Percentiles rank a stretch among this genome's conserved stretches.
Conservation (phyloP, 2,113 vertebrate genomes). For the Sorex araneus region DNA sequence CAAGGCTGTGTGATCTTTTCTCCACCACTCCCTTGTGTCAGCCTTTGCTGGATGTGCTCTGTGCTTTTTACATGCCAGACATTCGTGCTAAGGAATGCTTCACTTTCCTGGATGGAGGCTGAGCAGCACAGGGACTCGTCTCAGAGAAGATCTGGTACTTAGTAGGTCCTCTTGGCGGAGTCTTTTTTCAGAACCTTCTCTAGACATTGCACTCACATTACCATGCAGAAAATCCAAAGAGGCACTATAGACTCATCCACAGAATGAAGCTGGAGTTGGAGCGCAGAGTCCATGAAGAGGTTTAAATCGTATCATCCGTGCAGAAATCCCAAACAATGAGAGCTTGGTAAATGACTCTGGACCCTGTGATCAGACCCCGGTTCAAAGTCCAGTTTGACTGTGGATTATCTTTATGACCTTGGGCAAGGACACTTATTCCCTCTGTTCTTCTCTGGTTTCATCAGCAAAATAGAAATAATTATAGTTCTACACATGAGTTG, state of each 20-base stretch:
- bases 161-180: slow-evolving; percentile 65
- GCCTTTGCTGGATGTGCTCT: background rate
- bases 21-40: slow-evolving; percentile 57
- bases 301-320: background rate
- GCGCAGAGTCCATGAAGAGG: slow-evolving; percentile 13
- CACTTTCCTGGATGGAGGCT: slow-evolving; percentile 55
- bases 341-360: background rate
- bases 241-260: background rate
- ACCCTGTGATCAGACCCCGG: background rate
- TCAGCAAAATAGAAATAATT: slow-evolving; percentile 16
- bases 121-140: slow-evolving; percentile 45
- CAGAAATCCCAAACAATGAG: slow-evolving; percentile 29
- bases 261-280: background rate
- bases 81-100: slow-evolving; percentile 60
- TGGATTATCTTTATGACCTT: slow-evolving; percentile 19
- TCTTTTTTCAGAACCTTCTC: slow-evolving; percentile 59
- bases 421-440: background rate
- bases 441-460: background rate
- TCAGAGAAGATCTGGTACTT: slow-evolving; percentile 45
- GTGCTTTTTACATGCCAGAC: slow-evolving; percentile 65
- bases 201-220: slow-evolving; percentile 15
- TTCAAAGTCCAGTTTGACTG: background rate
- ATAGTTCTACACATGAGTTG: background rate
- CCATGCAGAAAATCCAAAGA: slow-evolving; percentile 56
- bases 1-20: slow-evolving; percentile 76